Conservation (phyloP, 2,888 invertebrate species). For the Ecdyonurus torrentis region DNA sequence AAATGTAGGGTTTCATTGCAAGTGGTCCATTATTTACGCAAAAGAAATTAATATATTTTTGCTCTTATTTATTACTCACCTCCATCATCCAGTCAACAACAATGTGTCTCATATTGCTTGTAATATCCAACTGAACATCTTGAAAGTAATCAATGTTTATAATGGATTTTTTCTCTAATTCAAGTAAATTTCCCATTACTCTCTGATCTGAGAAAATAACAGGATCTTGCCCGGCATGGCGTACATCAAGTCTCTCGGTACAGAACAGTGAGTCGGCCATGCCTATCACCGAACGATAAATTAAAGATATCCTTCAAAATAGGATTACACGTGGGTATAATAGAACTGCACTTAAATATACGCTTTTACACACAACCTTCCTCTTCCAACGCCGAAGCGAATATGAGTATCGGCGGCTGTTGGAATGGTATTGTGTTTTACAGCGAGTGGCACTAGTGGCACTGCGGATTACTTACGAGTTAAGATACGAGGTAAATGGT, state of each 20-base stretch:
- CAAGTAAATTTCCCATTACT: background rate
- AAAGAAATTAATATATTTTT: background rate
- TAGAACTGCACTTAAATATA: too few relatives aligned
- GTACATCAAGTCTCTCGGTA: background rate
- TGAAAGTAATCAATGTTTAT: background rate
- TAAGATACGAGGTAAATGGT: background rate
- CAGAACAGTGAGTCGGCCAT: background rate
- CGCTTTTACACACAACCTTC: background rate
- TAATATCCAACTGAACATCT: background rate
- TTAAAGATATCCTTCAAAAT: background rate
- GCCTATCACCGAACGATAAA: too few relatives aligned
- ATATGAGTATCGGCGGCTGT: too few relatives aligned
- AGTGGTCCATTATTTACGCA: background rate
- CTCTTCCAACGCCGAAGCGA: background rate
- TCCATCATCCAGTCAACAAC: slow-evolving; percentile 1
- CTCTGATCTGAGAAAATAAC: background rate
- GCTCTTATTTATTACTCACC: background rate
- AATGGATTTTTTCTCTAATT: background rate
- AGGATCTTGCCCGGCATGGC: background rate
- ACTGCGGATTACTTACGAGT: background rate
- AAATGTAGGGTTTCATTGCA: too few relatives aligned
- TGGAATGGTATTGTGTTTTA: too few relatives aligned
- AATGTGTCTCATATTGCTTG: background rate
- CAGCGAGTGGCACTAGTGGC: background rate
- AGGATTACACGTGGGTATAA: background rate